Evolutionary conservation across 2,888 invertebrate species (phyloP), one percentile per base, ranked within the genome.

Genomic region (Ophion costatus): DNA sequence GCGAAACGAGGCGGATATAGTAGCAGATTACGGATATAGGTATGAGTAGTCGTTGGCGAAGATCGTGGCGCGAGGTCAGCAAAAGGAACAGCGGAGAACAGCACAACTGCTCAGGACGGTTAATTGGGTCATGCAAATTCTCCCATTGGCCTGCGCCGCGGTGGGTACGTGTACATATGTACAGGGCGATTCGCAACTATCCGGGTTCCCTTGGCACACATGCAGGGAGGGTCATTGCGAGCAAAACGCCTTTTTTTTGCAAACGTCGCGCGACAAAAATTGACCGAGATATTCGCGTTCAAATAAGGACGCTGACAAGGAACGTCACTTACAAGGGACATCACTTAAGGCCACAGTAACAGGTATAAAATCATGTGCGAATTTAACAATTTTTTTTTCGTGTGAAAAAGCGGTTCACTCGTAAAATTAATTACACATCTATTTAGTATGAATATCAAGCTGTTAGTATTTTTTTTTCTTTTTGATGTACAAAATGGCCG

Each of bases 81-180:
- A 64, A 63, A 84, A 83, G 82, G 77, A 73, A 75, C 79, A 78
- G 70, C 64, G 59, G 17, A 66, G 76, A 57, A 57, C 73, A 73
- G 51, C 73, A 79, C 63, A 71, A 45, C 69, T 76, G 59, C 73
- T 71, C 79, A 17, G 56, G 57, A 29, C 71, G 17, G 81, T 84
- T 87, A 87, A 87, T 87, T 87, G 77, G 87, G 83, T 83, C 86
- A 86, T 86, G 86, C 78, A 87, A 87, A 87, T 86, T 76, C 82
- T 73, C 70, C 70, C 82, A 73, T 77, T 75, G 59, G 74, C 38
- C 56, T 51, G 67, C 67, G 38, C 29, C 51, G 66, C 66, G 22
- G 51, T 33, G 5, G 22, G 70, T 75, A 29, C 22, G 24, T 64
- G 6, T 64, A 64, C 11, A 29, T 64, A 17, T 29, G 64, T 14